These are phyloP conservation scores for Gymnosoma rotundatum DNA, from an alignment of 2,888 invertebrate species.

Conservation along the genomic window DNA sequence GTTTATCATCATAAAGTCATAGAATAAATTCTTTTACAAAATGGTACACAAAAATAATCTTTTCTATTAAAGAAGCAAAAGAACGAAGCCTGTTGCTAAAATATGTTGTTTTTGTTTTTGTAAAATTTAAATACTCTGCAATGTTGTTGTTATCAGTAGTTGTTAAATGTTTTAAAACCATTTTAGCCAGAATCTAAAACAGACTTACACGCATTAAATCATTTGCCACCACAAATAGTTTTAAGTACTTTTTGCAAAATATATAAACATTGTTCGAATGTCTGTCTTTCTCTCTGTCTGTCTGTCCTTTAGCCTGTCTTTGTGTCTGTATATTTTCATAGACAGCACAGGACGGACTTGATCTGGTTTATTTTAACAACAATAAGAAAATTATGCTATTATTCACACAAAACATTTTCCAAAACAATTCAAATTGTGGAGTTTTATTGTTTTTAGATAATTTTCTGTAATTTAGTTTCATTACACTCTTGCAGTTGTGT, in stretches of 20 bases:
- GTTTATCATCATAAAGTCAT: background rate
- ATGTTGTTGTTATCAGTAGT: constrained; percentile 14
- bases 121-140: constrained; percentile 37
- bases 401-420: constrained; percentile 66
- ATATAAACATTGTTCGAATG: constrained; percentile 16
- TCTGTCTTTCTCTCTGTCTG: constrained; percentile 15
- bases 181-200: constrained; percentile 43
- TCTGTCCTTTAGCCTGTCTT: constrained; percentile 5
- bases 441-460: constrained; percentile 69
- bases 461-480: constrained; percentile 62
- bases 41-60: background rate
- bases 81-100: constrained; percentile 26
- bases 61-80: background rate
- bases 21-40: constrained; percentile 2
- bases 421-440: constrained; percentile 67
- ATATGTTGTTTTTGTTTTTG: background rate
- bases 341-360: constrained; percentile 43
- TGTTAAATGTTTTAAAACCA: constrained; percentile 63
- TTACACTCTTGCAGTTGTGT: constrained; percentile 30
- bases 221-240: constrained; percentile 67
- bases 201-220: constrained; percentile 54
- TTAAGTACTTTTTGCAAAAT: constrained; percentile 66
- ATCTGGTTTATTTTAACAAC: constrained; percentile 60
- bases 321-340: constrained; percentile 12
- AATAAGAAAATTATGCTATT: constrained; percentile 67